These are phyloP conservation scores for Paralichthys olivaceus DNA, from an alignment of 2,113 vertebrate species.

Conservation along the genomic window DNA sequence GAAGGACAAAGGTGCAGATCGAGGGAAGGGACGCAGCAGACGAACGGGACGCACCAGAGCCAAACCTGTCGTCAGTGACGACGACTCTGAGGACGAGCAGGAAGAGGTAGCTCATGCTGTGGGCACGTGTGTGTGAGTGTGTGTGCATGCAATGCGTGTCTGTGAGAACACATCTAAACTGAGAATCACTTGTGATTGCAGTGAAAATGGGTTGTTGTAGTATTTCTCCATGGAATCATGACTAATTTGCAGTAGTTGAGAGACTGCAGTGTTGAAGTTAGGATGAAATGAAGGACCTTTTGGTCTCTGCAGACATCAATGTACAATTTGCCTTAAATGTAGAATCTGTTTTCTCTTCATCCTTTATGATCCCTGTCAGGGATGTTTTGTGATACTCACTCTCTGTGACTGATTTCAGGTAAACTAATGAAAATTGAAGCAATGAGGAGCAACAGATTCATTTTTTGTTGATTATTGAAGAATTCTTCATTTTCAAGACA, in stretches of 20 bases:
- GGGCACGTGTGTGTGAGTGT: no score
- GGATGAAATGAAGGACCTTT: no score
- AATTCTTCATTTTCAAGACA: background rate
- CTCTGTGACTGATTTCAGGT: no score
- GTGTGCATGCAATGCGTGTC: background rate
- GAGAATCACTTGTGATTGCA: no score
- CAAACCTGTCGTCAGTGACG: constrained; percentile 94
- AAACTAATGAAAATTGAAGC: background rate
- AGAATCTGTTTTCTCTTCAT: no score
- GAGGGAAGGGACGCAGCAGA: constrained; percentile 86
- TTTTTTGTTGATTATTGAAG: background rate
- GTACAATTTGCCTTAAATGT: background rate
- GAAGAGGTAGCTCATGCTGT: constrained; percentile 86
- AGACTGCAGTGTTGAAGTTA: no score
- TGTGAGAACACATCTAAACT: background rate
- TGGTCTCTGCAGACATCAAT: no score
- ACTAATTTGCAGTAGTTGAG: no score
- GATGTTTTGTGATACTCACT: background rate
- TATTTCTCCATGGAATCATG: background rate
- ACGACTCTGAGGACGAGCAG: constrained; percentile 93
- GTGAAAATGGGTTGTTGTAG: no score
- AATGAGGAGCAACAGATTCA: background rate
- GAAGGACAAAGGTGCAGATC: constrained; percentile 88
- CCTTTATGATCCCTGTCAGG: background rate
- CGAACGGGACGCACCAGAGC: constrained; percentile 88